Conservation (phyloP, 53 echinoderm and acorn worm genomes). For the Crossaster papposus region DNA sequence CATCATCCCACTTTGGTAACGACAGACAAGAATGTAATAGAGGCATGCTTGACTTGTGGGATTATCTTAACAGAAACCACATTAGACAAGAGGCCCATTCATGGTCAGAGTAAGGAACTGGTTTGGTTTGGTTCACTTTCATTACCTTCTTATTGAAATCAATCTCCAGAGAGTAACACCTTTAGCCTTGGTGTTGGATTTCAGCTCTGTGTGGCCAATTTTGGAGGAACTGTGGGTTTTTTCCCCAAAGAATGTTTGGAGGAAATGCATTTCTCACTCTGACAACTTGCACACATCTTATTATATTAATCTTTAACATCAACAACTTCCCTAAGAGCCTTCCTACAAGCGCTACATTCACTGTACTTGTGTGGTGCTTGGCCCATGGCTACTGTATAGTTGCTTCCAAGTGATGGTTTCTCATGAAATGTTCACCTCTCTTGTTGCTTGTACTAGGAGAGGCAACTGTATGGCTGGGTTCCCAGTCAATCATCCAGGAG, state of each 20-base stretch:
- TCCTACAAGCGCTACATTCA: not conserved
- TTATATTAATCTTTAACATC: too few species aligned
- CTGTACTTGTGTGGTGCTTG: not conserved
- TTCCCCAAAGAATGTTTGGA: too few species aligned
- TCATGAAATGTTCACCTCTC: not conserved
- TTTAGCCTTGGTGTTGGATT: not conserved
- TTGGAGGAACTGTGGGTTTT: not conserved
- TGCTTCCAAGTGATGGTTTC: conserved; percentile 14
- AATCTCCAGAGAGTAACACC: not conserved
- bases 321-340: too few species aligned
- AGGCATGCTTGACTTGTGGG: not conserved
- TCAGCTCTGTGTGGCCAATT: not conserved
- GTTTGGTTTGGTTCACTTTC: not conserved
- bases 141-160: not conserved
- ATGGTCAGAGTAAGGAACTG: not conserved
- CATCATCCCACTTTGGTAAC: not conserved
- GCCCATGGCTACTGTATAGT: not conserved
- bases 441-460: not conserved
- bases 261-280: too few species aligned
- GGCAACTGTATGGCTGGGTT: conserved; percentile 5
- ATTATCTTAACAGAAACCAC: not conserved
- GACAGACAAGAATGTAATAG: not conserved
- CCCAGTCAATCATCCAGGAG: not conserved
- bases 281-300: too few species aligned
- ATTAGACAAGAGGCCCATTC: not conserved